Conservation (phyloP, 2,888 invertebrate genomes). For the Rosalia funebris region DNA sequence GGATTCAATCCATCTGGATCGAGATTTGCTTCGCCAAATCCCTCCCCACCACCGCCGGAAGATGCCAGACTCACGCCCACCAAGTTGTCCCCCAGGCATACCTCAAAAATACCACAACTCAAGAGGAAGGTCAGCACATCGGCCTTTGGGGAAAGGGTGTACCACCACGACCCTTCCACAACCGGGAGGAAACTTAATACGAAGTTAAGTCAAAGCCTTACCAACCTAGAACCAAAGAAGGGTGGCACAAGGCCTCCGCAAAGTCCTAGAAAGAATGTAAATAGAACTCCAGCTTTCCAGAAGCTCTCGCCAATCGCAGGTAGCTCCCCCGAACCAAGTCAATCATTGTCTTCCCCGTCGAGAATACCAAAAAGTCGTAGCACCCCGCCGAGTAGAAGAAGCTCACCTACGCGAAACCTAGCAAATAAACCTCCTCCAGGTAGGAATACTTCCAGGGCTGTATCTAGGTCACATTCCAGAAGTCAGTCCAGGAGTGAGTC, state of each 20-base stretch:
- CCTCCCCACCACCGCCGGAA: slow-evolving; percentile 57
- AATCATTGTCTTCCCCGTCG: slow-evolving; percentile 61
- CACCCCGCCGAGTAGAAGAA: slow-evolving; percentile 54
- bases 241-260: slow-evolving; percentile 48
- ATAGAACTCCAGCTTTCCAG: slow-evolving; percentile 52
- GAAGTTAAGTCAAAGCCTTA: slow-evolving; percentile 58
- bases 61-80: slow-evolving; percentile 39
- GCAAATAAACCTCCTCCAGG: slow-evolving; percentile 42
- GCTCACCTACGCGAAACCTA: slow-evolving; percentile 51
- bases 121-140: slow-evolving; percentile 48
- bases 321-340: slow-evolving; percentile 61
- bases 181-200: slow-evolving; percentile 46
- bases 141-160: slow-evolving; percentile 55
- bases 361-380: slow-evolving; percentile 56
- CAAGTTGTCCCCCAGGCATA: slow-evolving; percentile 33
- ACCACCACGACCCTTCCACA: slow-evolving; percentile 46
- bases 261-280: slow-evolving; percentile 47
- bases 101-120: slow-evolving; percentile 55
- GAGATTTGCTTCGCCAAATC: slow-evolving; percentile 59
- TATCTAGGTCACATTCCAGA: slow-evolving; percentile 45
- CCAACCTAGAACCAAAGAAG: slow-evolving; percentile 51
- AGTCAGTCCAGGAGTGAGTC: slow-evolving; percentile 38
- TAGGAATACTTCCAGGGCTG: slow-evolving; percentile 35
- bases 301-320: slow-evolving; percentile 60
- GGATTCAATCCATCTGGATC: slow-evolving; percentile 63